Evolutionary conservation across 2,113 vertebrate genomes (phyloP).

Genomic region (Salvator merianae): DNA sequence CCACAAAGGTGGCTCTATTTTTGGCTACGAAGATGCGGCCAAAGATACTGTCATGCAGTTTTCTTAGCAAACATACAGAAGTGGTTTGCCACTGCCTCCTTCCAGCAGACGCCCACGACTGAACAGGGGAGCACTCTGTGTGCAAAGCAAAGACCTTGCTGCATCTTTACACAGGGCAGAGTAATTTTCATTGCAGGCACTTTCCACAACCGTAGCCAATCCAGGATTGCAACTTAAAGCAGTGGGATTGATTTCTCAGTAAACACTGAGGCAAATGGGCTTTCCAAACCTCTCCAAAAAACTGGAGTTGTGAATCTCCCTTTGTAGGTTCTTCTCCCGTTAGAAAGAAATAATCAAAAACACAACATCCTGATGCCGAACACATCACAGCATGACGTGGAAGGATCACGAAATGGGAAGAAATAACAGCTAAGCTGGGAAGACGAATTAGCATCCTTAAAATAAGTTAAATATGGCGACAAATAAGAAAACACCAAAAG

Average conservation of each 20-base stretch:
- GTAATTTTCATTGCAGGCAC: too few species aligned
- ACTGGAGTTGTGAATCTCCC: neutral
- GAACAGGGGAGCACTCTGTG: neutral
- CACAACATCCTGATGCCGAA: slow-evolving; percentile 15
- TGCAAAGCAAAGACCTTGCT: neutral
- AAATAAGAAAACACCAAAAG: slow-evolving; percentile 53
- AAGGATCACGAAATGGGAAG: slow-evolving; percentile 29
- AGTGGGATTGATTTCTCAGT: neutral
- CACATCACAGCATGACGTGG: neutral
- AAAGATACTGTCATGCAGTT: too few species aligned
- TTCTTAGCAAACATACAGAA: too few species aligned
- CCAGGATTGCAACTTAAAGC: neutral
- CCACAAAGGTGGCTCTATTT: too few species aligned
- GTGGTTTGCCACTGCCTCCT: too few species aligned
- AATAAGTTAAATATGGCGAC: slow-evolving; percentile 60
- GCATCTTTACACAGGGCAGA: too few species aligned
- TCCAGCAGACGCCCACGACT: neutral
- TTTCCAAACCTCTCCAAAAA: neutral
- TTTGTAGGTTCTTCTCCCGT: neutral
- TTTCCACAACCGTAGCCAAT: neutral
- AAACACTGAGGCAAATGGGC: neutral
- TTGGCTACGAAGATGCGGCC: too few species aligned
- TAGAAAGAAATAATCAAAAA: neutral
- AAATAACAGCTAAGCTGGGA: slow-evolving; percentile 42
- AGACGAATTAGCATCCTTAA: slow-evolving; percentile 56